Base-by-base conservation (phyloP, 2,797 vertebrate species). In the Stomatorhinus walkeri region DNA sequence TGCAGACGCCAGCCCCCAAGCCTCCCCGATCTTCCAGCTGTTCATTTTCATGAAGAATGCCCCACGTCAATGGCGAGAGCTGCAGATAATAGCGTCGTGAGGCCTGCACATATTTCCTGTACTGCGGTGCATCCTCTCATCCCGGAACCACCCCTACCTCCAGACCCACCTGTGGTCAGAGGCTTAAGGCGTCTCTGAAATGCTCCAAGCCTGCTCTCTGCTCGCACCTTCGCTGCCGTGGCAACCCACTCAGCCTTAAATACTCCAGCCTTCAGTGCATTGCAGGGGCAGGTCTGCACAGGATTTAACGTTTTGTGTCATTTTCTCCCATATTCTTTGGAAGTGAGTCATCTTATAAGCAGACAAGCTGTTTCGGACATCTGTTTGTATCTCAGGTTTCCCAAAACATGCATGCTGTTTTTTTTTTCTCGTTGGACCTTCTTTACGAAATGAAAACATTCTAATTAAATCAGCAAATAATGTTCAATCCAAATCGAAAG, bases 41-140 rank as follows among this genome's bases (percentile, higher is more conserved):
- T 91, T 94, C 91, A 93, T 94, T 92, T 88, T 91, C 92, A 90
- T 94, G 92, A 95, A 94, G 94, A 94, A 96, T 94, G 93, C 91
- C 91, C 85, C 92, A 87, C 92, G 93, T 94, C 91, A 94, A 90
- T 89, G 93, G 91, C 91, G 91, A 93, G 93, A 94, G 93, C 92
- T 92, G 92, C 93, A 94, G 94, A 94, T 95, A 94, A 94, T 93
- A 91, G 93, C 93, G 93, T 92, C 93, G 93, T 92, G 92, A 92
- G 89, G 90, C 90, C 87, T 91, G 91, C 91, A 87, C 92, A 92
- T 93, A 93, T 93, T 93, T 91, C 89, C 16, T 93, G 92, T 12
- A 36, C 22, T 87, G 89, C 91, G 91, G 90, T 89, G 90, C 92
- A 92, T 91, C 14, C 81, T 92, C 90, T 92, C 92, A 93, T 94